Percentiles rank a stretch among this genome's conserved stretches.
These are phyloP conservation scores for Hetaerina titia DNA, from an alignment of 2,888 invertebrate species.

Conservation along the genomic window DNA sequence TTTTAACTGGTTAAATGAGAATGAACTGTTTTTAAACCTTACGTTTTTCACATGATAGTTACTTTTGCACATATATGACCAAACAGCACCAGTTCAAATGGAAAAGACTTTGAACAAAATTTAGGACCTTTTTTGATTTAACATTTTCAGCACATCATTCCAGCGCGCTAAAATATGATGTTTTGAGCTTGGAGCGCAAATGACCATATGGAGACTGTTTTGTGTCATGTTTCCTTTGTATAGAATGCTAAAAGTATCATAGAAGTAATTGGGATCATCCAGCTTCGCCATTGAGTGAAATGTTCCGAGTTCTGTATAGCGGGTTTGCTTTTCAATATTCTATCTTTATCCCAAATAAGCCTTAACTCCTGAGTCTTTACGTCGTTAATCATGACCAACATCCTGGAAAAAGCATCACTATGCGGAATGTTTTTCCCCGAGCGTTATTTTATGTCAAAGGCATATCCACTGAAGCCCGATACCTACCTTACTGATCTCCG, in stretches of 20 bases:
- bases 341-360: background rate
- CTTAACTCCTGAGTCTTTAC: background rate
- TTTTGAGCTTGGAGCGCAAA: constrained; percentile 7
- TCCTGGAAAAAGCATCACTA: constrained; percentile 33
- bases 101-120: constrained; percentile 7
- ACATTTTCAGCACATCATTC: constrained; percentile 38
- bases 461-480: constrained; percentile 28
- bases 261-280: background rate
- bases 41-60: background rate
- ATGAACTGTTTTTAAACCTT: background rate
- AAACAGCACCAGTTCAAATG: constrained; percentile 15
- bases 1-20: background rate
- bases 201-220: background rate
- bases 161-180: background rate
- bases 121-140: background rate
- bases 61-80: constrained; percentile 27
- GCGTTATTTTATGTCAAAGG: constrained; percentile 13
- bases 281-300: background rate
- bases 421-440: background rate
- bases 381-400: background rate
- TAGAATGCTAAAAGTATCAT: background rate
- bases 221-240: background rate
- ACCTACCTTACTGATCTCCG: constrained; percentile 32
- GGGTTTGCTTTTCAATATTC: background rate
- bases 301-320: background rate